Base-by-base conservation (phyloP, 2,797 vertebrate species). In the Urosaurus nigricauda region DNA sequence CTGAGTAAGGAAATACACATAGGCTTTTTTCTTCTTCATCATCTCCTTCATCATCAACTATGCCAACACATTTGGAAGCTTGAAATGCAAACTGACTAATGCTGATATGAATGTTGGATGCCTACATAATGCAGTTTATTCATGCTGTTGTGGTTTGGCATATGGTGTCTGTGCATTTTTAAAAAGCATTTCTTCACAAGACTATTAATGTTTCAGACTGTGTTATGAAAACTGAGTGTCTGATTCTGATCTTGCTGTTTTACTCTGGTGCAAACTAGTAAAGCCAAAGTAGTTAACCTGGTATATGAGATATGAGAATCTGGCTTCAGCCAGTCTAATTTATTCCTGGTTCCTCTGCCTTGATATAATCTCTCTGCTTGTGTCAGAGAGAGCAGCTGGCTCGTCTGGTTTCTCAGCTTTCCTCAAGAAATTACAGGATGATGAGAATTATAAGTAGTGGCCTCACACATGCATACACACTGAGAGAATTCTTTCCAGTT, bases 41-140 rank as follows among this genome's bases (percentile, higher is more conserved):
- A 14, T 29, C 9, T 51, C 47, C 47, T 51, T 51, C 43, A 11
- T 92, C 83, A 93, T 87, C 93, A 95, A 83, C 92, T 91, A 88
- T 82, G 47, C 88, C 95, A 96, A 93, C 90, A 95, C 79, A 71
- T 95, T 94, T 92, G 91, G 89, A 93, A 94, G 93, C 92, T 95
- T 70, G 90, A 96, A 93, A 95, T 93, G 93, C 60, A 92, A 91
- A 89, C 90, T 94, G 96, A 93, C 95, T 95, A 96, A 95, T 94
- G 93, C 93, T 93, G 92, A 96, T 95, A 88, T 90, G 88, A 90
- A 93, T 94, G 92, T 93, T 92, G 95, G 89, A 74, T 40, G 94
- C 92, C 94, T 94, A 96, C 88, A 1, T 94, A 91, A 94, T 96
- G 89, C 95, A 95, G 95, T 96, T 96, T 96, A 96, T 97, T 96